A percentile compares a stretch with the other conserved stretches of the same genome.
These are phyloP conservation scores for Eublepharis macularius DNA, from an alignment of 2,113 vertebrate genomes.

Conservation along the genomic window DNA sequence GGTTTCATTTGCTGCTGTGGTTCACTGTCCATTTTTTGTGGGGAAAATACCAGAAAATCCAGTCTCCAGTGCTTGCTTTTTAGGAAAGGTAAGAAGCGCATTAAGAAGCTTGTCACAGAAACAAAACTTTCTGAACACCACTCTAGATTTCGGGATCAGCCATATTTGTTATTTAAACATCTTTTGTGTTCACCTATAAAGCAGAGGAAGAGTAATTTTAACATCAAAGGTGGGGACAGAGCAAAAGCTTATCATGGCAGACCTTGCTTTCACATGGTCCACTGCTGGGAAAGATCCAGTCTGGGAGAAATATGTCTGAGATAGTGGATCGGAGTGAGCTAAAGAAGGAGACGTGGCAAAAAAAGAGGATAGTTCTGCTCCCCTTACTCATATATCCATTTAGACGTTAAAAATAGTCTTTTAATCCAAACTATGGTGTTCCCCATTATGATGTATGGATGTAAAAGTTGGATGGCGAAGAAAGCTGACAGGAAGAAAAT, in stretches of 20 bases:
- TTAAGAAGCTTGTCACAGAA: neutral
- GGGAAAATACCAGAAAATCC: constrained; percentile 29
- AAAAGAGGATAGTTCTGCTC: too few relatives aligned
- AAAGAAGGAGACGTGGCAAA: too few relatives aligned
- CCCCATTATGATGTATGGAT: too few relatives aligned
- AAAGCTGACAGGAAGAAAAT: too few relatives aligned
- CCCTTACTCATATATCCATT: too few relatives aligned
- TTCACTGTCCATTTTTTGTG: constrained; percentile 24
- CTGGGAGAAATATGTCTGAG: neutral
- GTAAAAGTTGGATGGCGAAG: too few relatives aligned
- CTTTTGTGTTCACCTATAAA: neutral
- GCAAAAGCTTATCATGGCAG: neutral
- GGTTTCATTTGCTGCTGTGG: constrained; percentile 6
- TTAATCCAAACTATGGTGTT: too few relatives aligned
- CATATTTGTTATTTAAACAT: neutral
- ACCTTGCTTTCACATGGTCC: too few relatives aligned
- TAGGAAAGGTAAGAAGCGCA: neutral
- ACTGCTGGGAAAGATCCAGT: constrained; percentile 16
- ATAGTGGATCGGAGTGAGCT: too few relatives aligned
- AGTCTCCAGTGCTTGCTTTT: constrained; percentile 15
- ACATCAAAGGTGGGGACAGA: neutral
- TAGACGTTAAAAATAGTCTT: too few relatives aligned
- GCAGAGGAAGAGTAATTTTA: neutral
- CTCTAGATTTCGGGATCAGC: neutral
- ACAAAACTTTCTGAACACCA: neutral